These are phyloP conservation scores for Rhizoglyphus robini DNA, from an alignment of 1,140 invertebrate species.

Conservation along the genomic window DNA sequence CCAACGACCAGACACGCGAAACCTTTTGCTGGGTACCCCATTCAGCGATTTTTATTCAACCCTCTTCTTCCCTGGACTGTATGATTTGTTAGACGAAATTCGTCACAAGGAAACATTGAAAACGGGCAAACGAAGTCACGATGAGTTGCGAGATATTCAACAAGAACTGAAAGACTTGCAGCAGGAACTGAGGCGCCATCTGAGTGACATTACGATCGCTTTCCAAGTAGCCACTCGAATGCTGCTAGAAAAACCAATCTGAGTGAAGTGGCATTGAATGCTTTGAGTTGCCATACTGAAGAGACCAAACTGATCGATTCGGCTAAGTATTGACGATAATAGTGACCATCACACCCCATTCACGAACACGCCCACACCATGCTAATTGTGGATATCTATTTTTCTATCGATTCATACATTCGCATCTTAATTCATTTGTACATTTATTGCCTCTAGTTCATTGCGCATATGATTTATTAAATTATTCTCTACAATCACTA, in stretches of 20 bases:
- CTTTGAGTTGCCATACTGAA: too few species aligned
- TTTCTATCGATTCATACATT: too few species aligned
- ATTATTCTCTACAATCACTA: too few species aligned
- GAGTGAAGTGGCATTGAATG: background rate
- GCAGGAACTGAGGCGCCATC: background rate
- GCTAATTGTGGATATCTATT: too few species aligned
- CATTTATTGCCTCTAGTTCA: too few species aligned
- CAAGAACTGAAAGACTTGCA: background rate
- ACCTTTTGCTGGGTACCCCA: constrained; percentile 22
- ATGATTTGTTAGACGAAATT: constrained; percentile 15
- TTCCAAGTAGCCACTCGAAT: background rate
- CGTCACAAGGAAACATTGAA: background rate
- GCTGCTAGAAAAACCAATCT: background rate
- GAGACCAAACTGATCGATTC: too few species aligned
- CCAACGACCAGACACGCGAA: constrained; percentile 21
- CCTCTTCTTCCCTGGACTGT: constrained; percentile 17
- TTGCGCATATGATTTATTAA: too few species aligned
- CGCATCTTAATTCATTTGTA: too few species aligned
- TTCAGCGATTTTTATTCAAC: constrained; percentile 22
- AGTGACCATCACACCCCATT: too few species aligned
- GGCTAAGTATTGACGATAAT: too few species aligned
- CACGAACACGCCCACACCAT: too few species aligned
- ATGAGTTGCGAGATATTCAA: background rate
- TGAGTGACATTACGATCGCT: constrained; percentile 5
- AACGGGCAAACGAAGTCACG: background rate